Base-by-base conservation (phyloP, 2,888 invertebrate genomes). In the Belgica antarctica region DNA sequence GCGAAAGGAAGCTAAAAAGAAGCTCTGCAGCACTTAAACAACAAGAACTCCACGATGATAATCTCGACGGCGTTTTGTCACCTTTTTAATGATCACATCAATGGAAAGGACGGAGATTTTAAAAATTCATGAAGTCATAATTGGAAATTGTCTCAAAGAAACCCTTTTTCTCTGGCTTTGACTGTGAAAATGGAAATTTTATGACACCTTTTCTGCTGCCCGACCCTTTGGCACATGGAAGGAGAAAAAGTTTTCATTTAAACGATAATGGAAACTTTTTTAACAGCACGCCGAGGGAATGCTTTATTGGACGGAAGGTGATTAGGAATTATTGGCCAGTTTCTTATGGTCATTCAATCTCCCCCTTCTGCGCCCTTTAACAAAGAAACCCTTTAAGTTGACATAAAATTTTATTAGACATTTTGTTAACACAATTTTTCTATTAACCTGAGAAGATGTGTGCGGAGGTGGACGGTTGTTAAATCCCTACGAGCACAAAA, bases 251-350 rank as follows among this genome's bases (percentile, higher is more conserved):
- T 59, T 59, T 59, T 59, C n/a, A 27, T 59, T 59, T 62, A 68
- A 57, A 25, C 66, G 47, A 65, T 65, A 65, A 46, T 34, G 25
- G 65, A 46, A 24, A n/a, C n/a, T n/a, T n/a, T n/a, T n/a, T n/a
- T n/a, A n/a, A n/a, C n/a, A n/a, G 15, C 1, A 8, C n/a, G 19
- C 25, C 59, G 12, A 59, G n/a, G 25, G 15, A 59, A 27, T 27
- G 19, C 2, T 59, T 68, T 57, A 47, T 47, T 22, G 22, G 22
- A 31, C 68, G 68, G 68, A 68, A 68, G 68, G 68, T 68, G 68
- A 68, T 68, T 68, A 68, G 68, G 68, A 68, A 68, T 68, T 68
- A 68, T 68, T 68, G 68, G 68, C 68, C 68, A 68, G 68, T 68
- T 59, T 24, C 68, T 68, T 68, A 68, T 68, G 68, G 68, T 68